These are phyloP conservation scores for Clarias pachynema DNA, from an alignment of 2,797 vertebrate species.

Conservation along the genomic window DNA sequence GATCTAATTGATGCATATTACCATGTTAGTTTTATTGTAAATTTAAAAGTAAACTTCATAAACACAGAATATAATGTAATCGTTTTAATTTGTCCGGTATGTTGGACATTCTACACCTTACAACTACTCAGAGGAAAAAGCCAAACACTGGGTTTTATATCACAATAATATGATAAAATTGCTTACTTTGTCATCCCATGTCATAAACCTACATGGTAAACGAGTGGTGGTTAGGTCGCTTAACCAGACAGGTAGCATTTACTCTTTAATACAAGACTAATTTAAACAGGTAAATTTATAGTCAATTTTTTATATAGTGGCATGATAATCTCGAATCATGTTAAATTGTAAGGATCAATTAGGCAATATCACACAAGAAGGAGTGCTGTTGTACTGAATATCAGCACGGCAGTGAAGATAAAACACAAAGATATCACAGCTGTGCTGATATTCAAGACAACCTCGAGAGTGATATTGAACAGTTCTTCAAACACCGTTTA, in stretches of 20 bases:
- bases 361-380: no score
- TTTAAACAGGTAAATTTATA: background rate
- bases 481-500: no score
- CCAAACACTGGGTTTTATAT: background rate
- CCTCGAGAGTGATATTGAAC: no score
- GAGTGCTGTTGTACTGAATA: no score
- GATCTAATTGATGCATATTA: background rate
- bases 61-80: background rate
- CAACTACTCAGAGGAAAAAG: background rate
- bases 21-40: background rate
- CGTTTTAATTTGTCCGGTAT: background rate
- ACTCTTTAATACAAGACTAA: background rate
- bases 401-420: no score
- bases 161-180: background rate
- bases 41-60: background rate
- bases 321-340: background rate
- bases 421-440: no score
- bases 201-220: background rate
- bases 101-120: background rate
- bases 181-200: background rate
- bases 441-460: no score
- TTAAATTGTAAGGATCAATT: background rate
- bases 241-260: background rate
- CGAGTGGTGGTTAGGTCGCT: background rate
- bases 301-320: background rate